These are phyloP conservation scores for Cotesia chilonis DNA, from an alignment of 1,140 invertebrate species.

Conservation along the genomic window DNA sequence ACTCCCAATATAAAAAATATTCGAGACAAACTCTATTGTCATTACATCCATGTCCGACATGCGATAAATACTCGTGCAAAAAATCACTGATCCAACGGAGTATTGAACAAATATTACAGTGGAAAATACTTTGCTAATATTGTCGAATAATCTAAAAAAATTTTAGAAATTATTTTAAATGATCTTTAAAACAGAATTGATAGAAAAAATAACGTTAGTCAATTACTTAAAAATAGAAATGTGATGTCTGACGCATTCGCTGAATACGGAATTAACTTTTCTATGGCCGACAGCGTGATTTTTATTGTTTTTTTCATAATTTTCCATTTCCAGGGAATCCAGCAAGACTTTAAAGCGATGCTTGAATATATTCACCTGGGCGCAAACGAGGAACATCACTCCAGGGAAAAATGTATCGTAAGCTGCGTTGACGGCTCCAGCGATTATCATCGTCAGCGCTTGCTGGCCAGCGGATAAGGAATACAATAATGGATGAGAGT, in stretches of 20 bases:
- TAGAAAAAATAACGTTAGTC: too few relatives aligned
- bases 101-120: not conserved
- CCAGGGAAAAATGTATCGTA: too few relatives aligned
- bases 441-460: too few relatives aligned
- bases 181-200: too few relatives aligned
- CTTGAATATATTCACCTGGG: conserved; percentile 2
- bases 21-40: not conserved
- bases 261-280: too few relatives aligned
- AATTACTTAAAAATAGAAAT: too few relatives aligned
- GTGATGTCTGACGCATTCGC: too few relatives aligned
- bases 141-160: not conserved
- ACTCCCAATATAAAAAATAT: not conserved
- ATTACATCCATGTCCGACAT: not conserved
- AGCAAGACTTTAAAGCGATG: not conserved
- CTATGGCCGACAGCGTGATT: too few relatives aligned
- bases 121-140: not conserved
- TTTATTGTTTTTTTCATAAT: too few relatives aligned
- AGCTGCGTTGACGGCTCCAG: too few relatives aligned
- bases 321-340: too few relatives aligned
- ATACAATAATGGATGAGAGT: conserved; percentile 9
- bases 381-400: not conserved
- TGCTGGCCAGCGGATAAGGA: conserved; percentile 17
- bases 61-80: not conserved
- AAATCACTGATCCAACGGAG: not conserved
- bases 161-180: too few relatives aligned